Evolutionary conservation across 2,888 invertebrate genomes (phyloP).

Genomic region (Drosophila formosana): DNA sequence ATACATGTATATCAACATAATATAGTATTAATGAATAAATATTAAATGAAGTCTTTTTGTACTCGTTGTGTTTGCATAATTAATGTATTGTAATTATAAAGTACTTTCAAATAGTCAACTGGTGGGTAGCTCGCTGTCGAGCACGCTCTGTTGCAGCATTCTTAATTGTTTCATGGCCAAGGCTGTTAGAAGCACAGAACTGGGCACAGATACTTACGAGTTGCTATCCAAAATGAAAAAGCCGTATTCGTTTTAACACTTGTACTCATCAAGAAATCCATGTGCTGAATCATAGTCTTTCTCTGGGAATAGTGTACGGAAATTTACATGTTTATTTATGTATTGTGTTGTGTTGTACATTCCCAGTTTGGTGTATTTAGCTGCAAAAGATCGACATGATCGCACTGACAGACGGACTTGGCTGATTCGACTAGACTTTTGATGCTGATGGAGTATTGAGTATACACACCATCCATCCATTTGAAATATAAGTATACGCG

Average conservation of each 20-base stretch:
- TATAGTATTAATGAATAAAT: too few relatives aligned
- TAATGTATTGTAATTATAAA: too few relatives aligned
- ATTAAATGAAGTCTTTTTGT: too few relatives aligned
- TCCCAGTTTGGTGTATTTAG: slow-evolving; percentile 1
- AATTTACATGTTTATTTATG: background rate
- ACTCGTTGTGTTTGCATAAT: too few relatives aligned
- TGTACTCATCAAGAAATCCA: background rate
- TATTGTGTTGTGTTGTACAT: background rate
- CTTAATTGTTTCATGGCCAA: background rate
- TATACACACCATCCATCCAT: background rate
- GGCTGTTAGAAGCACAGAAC: background rate
- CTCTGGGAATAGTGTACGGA: background rate
- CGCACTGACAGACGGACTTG: background rate
- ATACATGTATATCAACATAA: too few relatives aligned
- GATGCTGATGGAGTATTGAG: background rate
- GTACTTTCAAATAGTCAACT: too few relatives aligned
- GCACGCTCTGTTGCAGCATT: background rate
- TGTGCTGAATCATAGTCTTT: background rate
- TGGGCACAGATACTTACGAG: background rate
- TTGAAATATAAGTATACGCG: background rate
- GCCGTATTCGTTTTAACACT: background rate
- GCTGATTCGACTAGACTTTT: background rate
- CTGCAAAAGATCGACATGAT: background rate
- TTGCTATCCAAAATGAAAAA: background rate
- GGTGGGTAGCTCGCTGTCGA: background rate